Base-by-base conservation (phyloP, 2,113 vertebrate genomes). In the Calyptommatus sinebrachiatus region DNA sequence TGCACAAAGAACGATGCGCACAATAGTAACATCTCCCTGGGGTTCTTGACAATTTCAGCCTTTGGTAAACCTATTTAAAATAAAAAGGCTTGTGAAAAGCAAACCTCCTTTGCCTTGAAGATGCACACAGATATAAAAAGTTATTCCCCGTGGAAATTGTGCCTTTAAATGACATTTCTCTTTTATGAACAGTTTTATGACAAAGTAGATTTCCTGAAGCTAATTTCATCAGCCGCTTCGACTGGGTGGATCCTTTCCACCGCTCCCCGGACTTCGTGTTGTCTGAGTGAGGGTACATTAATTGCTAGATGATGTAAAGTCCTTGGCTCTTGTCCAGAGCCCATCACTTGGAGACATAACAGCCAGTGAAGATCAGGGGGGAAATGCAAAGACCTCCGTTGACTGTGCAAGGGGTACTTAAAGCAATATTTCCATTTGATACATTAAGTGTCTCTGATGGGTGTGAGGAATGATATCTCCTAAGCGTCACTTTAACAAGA, bases 401-500 rank as follows among this genome's bases (percentile, higher is more conserved):
- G 86, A 84, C 83, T 84, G 68, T 67, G 81, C 83, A 79, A 84
- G 82, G 69, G 70, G 87, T 86, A 90, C 91, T 92, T 87, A 87
- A 81, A 89, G 83, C 86, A 77, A 77, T 92, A 89, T 93, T 91
- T 93, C 84, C 81, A 14, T 71, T 83, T 88, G 90, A 91, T 88
- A 84, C 85, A 91, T 94, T 87, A 93, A 91, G 81, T 90, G 90
- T 87, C 90, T 84, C 88, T 92, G 93, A 93, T 91, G 82, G 87
- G 92, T 93, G 85, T 89, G 86, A 87, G 75, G 72, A 85, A 86
- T 80, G 82, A 81, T 85, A 93, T 91, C 92, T 94, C 92, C 45
- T 1, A 84, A 92, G 92, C 80, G 78, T 92, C 92, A 90, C 92
- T 92, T 88, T 89, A 91, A 91, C 87, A 92, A 92, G 92, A 91